Base-by-base conservation (phyloP, 2,113 vertebrate genomes). In the Saccopteryx leptura region DNA sequence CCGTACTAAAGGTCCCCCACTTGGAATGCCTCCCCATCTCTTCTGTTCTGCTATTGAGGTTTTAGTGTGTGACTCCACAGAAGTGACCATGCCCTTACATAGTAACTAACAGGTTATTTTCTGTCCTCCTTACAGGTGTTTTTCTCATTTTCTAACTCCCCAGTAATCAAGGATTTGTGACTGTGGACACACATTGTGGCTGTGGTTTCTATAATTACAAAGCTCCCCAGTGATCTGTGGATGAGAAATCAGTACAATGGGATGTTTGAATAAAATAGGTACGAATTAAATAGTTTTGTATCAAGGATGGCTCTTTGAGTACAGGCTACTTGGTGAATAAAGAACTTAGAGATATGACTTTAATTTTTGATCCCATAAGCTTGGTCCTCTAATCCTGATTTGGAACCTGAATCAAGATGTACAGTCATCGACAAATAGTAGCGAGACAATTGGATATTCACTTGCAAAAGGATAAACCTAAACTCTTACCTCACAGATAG, bases 231-330 rank as follows among this genome's bases (percentile, higher is more conserved):
- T 85, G 11, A 48, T 78, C 33, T 56, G 61, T 39, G 65, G 0
- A 23, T 21, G 26, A 9, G 84, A 93, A 92, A 58, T 75, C 52
- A 94, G n/a, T 76, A 93, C 56, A 88, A 63, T 28, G 78, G 18
- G 12, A 17, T 71, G 50, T 48, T 66, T 91, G 11, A 65, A 46
- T 74, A 81, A 46, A 89, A n/a, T 52, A 33, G 7, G 11, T 50
- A 90, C 28, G 24, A 75, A 87, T 86, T 88, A 61, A 88, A 72
- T 17, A 66, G 8, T 66, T 79, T 60, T 78, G 10, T 23, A 60
- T 68, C 6, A 28, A 86, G 54, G 61, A 33, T 65, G 1, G 12
- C 1, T 63, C 58, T 91, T 17, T 84, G 10, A 31, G 10, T 6
- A n/a, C 1, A 28, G 52, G 15, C 12, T 2, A 31, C 3, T 50